Conservation (phyloP, 1,140 invertebrate genomes). For the Danaus plexippus region DNA sequence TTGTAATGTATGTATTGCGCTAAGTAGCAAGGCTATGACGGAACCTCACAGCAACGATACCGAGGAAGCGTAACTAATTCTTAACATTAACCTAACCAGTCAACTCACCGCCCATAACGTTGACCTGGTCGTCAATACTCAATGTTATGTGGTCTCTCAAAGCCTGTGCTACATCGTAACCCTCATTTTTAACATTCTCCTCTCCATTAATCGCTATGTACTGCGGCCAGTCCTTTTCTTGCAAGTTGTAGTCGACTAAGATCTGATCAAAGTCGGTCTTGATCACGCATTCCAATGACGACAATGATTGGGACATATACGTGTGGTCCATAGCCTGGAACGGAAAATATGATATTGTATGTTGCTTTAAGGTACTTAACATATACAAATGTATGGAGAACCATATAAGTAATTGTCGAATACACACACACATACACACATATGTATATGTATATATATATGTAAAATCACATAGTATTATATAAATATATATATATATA, state of each 20-base stretch:
- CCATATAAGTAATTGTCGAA: too few species aligned
- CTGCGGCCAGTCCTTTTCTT: conserved; percentile 27
- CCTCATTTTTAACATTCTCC: conserved; percentile 40
- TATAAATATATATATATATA: too few species aligned
- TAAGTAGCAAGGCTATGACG: too few species aligned
- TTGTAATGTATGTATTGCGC: too few species aligned
- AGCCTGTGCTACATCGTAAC: conserved; percentile 38
- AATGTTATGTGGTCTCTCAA: conserved; percentile 42
- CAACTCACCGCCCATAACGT: conserved; percentile 37
- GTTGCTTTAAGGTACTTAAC: too few species aligned
- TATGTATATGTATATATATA: too few species aligned
- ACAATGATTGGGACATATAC: conserved; percentile 55
- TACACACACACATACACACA: too few species aligned
- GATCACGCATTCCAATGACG: conserved; percentile 30
- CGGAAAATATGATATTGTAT: conserved; percentile 6
- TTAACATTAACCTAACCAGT: too few species aligned
- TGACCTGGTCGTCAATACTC: conserved; percentile 37
- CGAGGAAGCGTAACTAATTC: too few species aligned
- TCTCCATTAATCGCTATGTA: conserved; percentile 30
- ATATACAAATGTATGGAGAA: too few species aligned
- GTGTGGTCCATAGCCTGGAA: conserved; percentile 55
- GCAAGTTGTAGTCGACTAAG: conserved; percentile 35
- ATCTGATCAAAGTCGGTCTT: conserved; percentile 54
- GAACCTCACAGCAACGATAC: too few species aligned
- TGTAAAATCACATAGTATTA: too few species aligned